Evolutionary conservation across 2,113 vertebrate species (phyloP).

Genomic region (Micronycteris hirsuta): DNA sequence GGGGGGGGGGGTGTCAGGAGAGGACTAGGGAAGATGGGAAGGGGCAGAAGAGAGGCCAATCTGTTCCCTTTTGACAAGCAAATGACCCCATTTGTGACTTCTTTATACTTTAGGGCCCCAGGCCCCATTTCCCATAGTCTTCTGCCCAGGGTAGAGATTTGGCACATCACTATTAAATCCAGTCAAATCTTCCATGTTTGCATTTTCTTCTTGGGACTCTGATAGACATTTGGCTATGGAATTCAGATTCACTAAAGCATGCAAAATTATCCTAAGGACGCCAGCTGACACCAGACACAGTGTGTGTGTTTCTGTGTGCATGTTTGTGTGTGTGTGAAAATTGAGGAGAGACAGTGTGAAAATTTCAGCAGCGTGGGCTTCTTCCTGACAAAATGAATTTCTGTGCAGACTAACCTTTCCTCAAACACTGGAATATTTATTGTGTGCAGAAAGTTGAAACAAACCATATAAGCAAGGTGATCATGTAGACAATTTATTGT

Average conservation of each 20-base stretch:
- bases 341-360: neutral
- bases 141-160: neutral
- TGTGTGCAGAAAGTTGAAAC: neutral
- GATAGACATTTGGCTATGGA: neutral
- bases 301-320: no score
- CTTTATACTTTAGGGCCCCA: neutral
- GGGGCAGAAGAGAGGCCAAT: neutral
- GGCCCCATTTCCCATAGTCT: neutral
- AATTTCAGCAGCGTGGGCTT: neutral
- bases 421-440: neutral
- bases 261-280: neutral
- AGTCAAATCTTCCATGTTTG: neutral
- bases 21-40: neutral
- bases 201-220: neutral
- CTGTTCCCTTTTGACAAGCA: neutral
- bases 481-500: neutral
- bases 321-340: rapidly evolving
- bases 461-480: neutral
- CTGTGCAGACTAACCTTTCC: neutral
- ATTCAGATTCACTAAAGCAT: neutral
- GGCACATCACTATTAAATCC: neutral
- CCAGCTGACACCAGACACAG: neutral
- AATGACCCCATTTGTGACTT: neutral
- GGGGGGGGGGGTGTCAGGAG: neutral
- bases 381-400: neutral